Base-by-base conservation (phyloP, 1,140 invertebrate species). In the Doryteuthis pealeii region DNA sequence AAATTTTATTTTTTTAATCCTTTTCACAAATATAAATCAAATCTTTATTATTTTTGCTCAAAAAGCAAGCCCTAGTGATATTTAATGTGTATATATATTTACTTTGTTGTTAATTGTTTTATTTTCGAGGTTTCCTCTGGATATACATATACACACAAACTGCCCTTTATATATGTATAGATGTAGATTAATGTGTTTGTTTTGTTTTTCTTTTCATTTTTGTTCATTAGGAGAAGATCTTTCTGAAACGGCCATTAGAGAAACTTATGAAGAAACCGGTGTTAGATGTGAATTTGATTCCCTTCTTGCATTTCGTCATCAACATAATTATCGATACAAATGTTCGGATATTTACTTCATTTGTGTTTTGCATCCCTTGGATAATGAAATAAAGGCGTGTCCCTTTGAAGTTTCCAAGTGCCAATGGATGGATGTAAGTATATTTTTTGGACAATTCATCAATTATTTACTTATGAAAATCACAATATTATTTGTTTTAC, bases 191-290 rank as follows among this genome's bases (percentile, higher is more conserved):
- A n/a, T n/a, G n/a, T n/a, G n/a, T n/a, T 40, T 40, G 3, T 40
- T 40, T 40, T 40, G 35, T 40, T 40, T 40, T 10, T 40, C 4
- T 40, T 40, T 40, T n/a, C n/a, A n/a, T n/a, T n/a, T n/a, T n/a
- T n/a, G n/a, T n/a, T n/a, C n/a, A n/a, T n/a, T 62, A 94, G 93
- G 92, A 76, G 95, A 97, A 90, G 91, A 95, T 84, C 89, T 96
- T 54, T 87, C 91, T 49, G 90, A 91, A 74, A 94, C 95, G 18
- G 93, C 92, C 6, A 90, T 92, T 49, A 90, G 96, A 80, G 96
- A 98, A 89, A 94, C 97, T 1, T 88, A 91, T 28, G 96, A 97
- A 89, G 96, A 98, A 87, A 98, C 95, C 1, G 94, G 94, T 65
- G 90, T 98, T 65, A 83, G 91, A 70, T 90, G 92, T 2, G 90